Conservation (phyloP, 2,888 invertebrate genomes). For the Platerodrilus igneus region DNA sequence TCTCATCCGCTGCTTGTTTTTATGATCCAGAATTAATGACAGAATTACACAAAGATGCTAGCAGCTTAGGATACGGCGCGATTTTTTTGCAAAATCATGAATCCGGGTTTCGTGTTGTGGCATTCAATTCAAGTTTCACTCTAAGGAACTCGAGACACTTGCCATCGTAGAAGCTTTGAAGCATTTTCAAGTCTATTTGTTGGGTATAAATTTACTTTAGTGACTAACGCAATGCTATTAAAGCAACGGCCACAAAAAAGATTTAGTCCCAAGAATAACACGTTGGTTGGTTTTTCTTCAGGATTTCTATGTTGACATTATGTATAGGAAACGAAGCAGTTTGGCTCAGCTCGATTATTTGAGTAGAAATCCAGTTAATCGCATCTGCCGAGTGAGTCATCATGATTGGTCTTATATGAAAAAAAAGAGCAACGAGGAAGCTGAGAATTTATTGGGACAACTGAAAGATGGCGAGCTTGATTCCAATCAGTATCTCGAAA, state of each 20-base stretch:
- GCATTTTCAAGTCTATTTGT: conserved; percentile 32
- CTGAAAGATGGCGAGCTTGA: conserved; percentile 26
- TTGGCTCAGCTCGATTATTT: conserved; percentile 22
- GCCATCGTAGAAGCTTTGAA: conserved; percentile 34
- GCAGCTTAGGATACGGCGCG: conserved; percentile 28
- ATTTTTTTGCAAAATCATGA: conserved; percentile 30
- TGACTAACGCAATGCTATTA: conserved; percentile 37
- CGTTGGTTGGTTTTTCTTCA: conserved; percentile 32
- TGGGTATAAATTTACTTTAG: conserved; percentile 30
- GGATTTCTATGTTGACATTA: conserved; percentile 25
- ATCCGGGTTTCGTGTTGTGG: conserved; percentile 23
- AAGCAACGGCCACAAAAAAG: conserved; percentile 31
- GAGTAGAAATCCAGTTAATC: conserved; percentile 21
- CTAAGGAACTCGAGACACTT: conserved; percentile 36
- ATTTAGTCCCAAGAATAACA: too few species aligned
- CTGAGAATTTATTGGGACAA: conserved; percentile 8
- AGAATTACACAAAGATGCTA: conserved; percentile 30
- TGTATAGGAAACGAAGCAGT: conserved; percentile 16
- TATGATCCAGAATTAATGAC: conserved; percentile 19
- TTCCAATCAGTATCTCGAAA: conserved; percentile 25
- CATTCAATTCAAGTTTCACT: conserved; percentile 36
- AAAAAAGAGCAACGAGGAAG: conserved; percentile 23
- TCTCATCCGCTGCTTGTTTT: conserved; percentile 28
- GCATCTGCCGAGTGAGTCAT: too few species aligned
- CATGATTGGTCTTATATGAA: conserved; percentile 23